Base-by-base conservation (phyloP, 2,888 invertebrate genomes). In the Monochamus alternatus region DNA sequence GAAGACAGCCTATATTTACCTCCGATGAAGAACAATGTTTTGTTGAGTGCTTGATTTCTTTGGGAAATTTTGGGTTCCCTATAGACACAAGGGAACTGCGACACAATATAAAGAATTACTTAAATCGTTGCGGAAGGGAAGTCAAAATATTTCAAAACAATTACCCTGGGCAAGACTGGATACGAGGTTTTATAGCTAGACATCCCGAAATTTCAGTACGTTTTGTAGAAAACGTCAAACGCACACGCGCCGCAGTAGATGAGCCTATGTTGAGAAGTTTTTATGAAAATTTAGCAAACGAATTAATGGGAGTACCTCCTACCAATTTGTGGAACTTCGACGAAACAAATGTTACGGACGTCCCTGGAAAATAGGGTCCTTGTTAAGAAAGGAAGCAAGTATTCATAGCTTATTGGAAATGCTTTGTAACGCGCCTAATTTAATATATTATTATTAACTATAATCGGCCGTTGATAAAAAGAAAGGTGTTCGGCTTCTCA, bases 241-340 rank as follows among this genome's bases (percentile, higher is more conserved):
- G 64, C 9, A 73, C 69, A 43, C 60, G 76, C 64, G 78, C 75
- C 8, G 72, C 71, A 55, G 76, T 77, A 9, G 65, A 75, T 69
- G 75, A 74, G 51, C 8, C 55, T 14, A 75, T 62, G 55, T 22
- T 77, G 43, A 75, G 55, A 75, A 75, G 68, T 51, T 71, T 76
- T 62, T 63, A 72, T 76, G 22, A 76, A 74, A 74, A 79, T 63
- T 65, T 75, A 31, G 66, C n/a, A 43, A 32, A 44, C 30, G 77
- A 75, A 43, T 38, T 78, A 70, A 72, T 64, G 62, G 70, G 77
- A 51, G 70, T 74, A 65, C 70, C 82, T 52, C 65, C 78, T 62
- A 66, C 77, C 69, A 84, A 86, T 71, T 81, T 86, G 9, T 79
- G 84, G 74, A 87, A 85, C 62, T 86, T 85, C 80, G 87, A 87